phyloP scores from a whole-genome alignment of 2,113 vertebrate genomes.

The Saccopteryx leptura region DNA sequence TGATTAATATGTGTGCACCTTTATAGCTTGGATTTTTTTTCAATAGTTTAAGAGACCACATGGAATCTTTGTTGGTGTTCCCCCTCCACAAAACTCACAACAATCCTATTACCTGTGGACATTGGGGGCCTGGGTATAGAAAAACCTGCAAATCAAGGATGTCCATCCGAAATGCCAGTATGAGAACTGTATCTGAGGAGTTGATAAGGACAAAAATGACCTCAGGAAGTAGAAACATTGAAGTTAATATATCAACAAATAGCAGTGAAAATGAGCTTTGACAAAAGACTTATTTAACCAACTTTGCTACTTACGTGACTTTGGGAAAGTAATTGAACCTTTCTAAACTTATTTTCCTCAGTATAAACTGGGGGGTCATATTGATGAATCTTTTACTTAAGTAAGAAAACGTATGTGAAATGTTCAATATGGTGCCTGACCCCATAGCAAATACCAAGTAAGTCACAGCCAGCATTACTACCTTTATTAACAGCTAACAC shows the following conservation, averaged over 20 bases:
- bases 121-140: not conserved
- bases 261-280: not conserved
- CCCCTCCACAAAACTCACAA: not conserved
- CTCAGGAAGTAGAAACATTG: not conserved
- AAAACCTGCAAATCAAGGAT: not conserved
- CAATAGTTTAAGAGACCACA: not conserved
- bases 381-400: constrained; percentile 21
- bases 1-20: constrained; percentile 55
- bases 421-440: not conserved
- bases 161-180: not conserved
- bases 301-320: not conserved
- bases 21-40: constrained; percentile 50
- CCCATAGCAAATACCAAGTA: not conserved
- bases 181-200: not conserved
- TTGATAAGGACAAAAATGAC: not conserved
- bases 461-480: not conserved
- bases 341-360: constrained; percentile 15
- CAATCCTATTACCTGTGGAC: not conserved
- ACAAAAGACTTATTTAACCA: constrained; percentile 20
- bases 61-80: not conserved
- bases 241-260: not conserved
- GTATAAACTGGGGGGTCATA: constrained; percentile 6
- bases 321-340: constrained; percentile 50
- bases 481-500: constrained; percentile 8
- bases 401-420: constrained; percentile 4